Conservation (phyloP, 2,113 vertebrate genomes). For the Myiozetetes cayanensis region DNA sequence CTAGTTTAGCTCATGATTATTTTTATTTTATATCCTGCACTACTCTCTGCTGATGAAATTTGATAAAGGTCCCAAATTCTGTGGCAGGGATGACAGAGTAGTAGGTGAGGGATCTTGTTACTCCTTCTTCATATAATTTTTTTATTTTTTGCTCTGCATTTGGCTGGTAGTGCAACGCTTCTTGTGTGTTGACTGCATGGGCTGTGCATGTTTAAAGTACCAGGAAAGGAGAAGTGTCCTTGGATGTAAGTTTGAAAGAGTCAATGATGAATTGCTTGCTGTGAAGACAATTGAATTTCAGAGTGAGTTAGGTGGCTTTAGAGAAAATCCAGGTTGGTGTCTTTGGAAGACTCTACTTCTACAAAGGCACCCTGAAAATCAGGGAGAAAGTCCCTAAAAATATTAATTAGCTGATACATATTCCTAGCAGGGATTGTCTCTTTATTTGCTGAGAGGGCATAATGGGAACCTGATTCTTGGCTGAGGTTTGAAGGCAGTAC, state of each 20-base stretch:
- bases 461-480: not conserved
- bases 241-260: not conserved
- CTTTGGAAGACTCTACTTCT: not conserved
- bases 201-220: not conserved
- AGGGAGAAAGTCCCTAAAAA: conserved; percentile 9
- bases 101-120: not conserved
- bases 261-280: not conserved
- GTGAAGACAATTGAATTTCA: not conserved
- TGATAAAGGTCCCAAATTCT: not conserved
- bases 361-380: not conserved
- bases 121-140: not conserved
- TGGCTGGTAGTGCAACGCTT: not conserved
- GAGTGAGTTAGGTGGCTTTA: not conserved
- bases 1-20: not conserved
- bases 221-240: not conserved
- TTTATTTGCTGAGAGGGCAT: conserved; percentile 19
- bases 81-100: not conserved
- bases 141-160: not conserved
- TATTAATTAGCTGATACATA: not conserved
- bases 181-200: not conserved
- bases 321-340: conserved; percentile 4
- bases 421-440: conserved; percentile 1
- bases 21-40: not conserved
- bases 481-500: not conserved
- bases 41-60: not conserved